phyloP scores from a whole-genome alignment of 2,888 invertebrate species.

The Cataglyphis cursor region DNA sequence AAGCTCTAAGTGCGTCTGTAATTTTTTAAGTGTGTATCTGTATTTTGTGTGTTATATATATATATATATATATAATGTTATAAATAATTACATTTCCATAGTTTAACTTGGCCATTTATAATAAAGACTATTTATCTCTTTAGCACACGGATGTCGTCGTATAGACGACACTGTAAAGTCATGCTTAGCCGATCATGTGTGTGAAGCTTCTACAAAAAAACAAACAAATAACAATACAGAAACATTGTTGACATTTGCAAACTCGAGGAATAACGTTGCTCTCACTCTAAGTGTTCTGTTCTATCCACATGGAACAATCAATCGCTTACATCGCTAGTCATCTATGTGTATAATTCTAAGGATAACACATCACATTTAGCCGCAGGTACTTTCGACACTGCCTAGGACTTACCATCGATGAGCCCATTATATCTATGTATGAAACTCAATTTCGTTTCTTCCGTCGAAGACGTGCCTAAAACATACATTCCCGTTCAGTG shows the following conservation, averaged over 20 bases:
- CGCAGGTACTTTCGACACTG: constrained; percentile 66
- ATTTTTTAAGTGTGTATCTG: too few species aligned
- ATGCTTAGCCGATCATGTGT: constrained; percentile 60
- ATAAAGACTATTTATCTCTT: background rate
- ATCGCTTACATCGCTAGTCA: constrained; percentile 66
- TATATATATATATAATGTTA: background rate
- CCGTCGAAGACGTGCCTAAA: constrained; percentile 77
- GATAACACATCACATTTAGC: constrained; percentile 72
- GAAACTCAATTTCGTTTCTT: constrained; percentile 74
- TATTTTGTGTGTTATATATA: background rate
- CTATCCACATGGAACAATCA: constrained; percentile 66
- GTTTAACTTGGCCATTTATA: background rate
- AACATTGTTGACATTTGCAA: constrained; percentile 29
- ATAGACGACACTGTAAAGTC: constrained; percentile 36
- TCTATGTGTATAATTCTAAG: constrained; percentile 71
- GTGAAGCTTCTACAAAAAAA: constrained; percentile 39
- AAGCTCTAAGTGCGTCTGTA: constrained; percentile 13
- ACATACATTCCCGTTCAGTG: constrained; percentile 75
- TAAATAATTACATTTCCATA: constrained; percentile 2
- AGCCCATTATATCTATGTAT: constrained; percentile 75
- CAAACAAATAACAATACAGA: constrained; percentile 59
- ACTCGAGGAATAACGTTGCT: constrained; percentile 38
- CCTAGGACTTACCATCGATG: constrained; percentile 77
- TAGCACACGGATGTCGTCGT: constrained; percentile 2
- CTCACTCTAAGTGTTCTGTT: constrained; percentile 31